phyloP scores from a whole-genome alignment of 2,888 invertebrate genomes.

The Megamerina dolium region DNA sequence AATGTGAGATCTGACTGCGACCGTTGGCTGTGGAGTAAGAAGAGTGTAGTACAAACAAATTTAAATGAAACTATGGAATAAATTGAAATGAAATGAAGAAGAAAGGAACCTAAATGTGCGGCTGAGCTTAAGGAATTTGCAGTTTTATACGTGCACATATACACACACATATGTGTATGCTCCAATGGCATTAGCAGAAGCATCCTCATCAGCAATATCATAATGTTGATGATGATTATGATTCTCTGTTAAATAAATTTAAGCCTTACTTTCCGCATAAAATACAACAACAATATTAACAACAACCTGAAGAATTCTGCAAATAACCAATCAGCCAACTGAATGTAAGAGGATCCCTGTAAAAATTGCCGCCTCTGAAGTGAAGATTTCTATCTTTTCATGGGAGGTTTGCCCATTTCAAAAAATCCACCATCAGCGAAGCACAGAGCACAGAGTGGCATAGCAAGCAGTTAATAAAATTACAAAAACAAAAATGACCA shows the following conservation, averaged over 20 bases:
- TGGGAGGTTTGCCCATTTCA: conserved; percentile 40
- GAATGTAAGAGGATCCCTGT: conserved; percentile 30
- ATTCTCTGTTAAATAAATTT: too few relatives aligned
- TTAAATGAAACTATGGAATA: conserved; percentile 1
- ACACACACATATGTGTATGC: too few relatives aligned
- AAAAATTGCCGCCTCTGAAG: conserved; percentile 31
- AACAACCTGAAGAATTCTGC: not conserved
- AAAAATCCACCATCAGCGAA: too few relatives aligned
- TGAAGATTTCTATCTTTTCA: conserved; percentile 41
- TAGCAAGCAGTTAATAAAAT: conserved; percentile 8
- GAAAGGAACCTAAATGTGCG: conserved; percentile 15
- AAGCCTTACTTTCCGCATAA: not conserved
- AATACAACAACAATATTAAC: not conserved
- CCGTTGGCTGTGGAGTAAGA: too few relatives aligned
- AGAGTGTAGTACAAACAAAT: conserved; percentile 11
- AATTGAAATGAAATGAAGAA: conserved; percentile 10
- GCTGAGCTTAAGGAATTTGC: conserved; percentile 31
- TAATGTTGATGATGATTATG: too few relatives aligned
- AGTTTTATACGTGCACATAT: conserved; percentile 3
- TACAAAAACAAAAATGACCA: conserved; percentile 14
- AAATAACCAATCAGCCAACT: conserved; percentile 1
- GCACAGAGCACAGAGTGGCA: not conserved
- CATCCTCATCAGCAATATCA: too few relatives aligned
- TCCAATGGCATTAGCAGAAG: too few relatives aligned
- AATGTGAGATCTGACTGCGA: too few relatives aligned